Evolutionary conservation across 2,888 invertebrate species (phyloP), one percentile per base, ranked within the genome.

Genomic region (Hermaeophaga mercurialis): DNA sequence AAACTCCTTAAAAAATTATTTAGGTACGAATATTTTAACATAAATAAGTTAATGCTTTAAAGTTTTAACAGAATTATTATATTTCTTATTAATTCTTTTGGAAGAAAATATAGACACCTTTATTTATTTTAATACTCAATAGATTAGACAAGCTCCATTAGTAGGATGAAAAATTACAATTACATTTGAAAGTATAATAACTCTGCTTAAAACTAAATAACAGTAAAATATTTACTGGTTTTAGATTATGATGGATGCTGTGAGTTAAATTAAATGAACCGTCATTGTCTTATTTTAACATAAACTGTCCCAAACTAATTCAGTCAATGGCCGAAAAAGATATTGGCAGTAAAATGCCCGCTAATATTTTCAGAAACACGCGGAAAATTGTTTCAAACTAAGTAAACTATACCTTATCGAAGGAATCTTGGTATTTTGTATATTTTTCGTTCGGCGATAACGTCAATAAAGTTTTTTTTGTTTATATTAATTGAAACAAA

Each of bases 251-350:
- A 28, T 28, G 28, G 9, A 8, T n/a, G 28, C n/a, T 28, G 28
- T 28, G n/a, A 8, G 28, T 28, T 28, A 28, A 28, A 28, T 28
- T 28, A 28, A 28, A 28, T 28, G 28, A 28, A 28, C 28, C 8
- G 28, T 28, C n/a, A 28, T 28, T 28, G 28, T 28, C n/a, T 28
- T 28, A 28, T 28, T 28, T 28, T n/a, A 28, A 28, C 28, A 28
- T 28, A 28, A 28, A 28, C 28, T 7, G n/a, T 28, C 28, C 28
- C 28, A 28, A 7, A 7, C n/a, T 22, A 3, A 7, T 28, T 9
- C 28, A 28, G 28, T 28, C 28, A 28, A 28, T 8, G 28, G 3
- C 28, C 28, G 28, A 28, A 28, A 28, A 28, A 28, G 7, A 28
- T n/a, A 28, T 28, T 28, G 5, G 28, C 28, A 28, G n/a, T 28